phyloP scores from a whole-genome alignment of 2,888 invertebrate genomes.

The Miltochrista miniata region DNA sequence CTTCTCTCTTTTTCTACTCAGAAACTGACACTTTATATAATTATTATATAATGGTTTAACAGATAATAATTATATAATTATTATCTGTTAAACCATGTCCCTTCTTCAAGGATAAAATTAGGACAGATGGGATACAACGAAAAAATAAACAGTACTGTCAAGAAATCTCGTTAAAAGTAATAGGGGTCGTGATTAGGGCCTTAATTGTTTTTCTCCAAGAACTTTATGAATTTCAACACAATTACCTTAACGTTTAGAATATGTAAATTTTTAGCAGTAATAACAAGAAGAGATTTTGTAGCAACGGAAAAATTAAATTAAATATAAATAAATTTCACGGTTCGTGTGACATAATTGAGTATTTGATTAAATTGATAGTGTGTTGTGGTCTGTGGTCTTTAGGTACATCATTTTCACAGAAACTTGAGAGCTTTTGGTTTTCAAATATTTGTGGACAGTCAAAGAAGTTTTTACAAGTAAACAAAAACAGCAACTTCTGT shows the following conservation, averaged over 20 bases:
- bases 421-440: too few species aligned
- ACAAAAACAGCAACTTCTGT: too few species aligned
- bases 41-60: too few species aligned
- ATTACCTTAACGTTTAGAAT: constrained; percentile 28
- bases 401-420: too few species aligned
- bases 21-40: too few species aligned
- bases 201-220: constrained; percentile 12
- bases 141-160: constrained; percentile 1
- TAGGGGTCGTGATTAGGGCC: constrained; percentile 45
- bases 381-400: too few species aligned
- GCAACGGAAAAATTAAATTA: neutral
- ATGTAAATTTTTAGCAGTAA: constrained; percentile 23
- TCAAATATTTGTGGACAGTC: too few species aligned
- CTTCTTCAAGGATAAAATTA: too few species aligned
- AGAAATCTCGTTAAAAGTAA: constrained; percentile 48
- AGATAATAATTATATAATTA: too few species aligned
- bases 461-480: too few species aligned
- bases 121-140: neutral
- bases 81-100: too few species aligned
- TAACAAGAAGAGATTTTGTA: neutral
- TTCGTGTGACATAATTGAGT: neutral
- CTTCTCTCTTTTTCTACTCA: too few species aligned
- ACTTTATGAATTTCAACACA: constrained; percentile 18
- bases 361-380: neutral
- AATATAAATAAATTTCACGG: neutral